phyloP scores from a whole-genome alignment of 2,113 vertebrate species.

The Labeo rohita region DNA sequence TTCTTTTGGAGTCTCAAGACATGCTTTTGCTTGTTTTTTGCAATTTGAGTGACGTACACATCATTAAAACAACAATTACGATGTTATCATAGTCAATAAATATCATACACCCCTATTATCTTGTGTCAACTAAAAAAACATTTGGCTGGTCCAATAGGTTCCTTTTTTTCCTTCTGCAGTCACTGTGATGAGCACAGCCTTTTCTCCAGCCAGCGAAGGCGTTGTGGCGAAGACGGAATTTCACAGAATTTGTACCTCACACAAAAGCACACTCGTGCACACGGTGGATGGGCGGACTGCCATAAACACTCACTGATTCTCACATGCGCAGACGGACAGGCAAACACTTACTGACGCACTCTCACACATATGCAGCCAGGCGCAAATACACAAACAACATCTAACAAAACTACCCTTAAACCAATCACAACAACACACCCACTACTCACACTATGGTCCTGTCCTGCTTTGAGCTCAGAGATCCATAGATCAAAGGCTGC shows the following conservation, averaged over 20 bases:
- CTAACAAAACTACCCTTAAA: background rate
- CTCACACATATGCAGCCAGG: conserved; percentile 11
- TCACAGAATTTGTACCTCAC: background rate
- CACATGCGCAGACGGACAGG: conserved; percentile 18
- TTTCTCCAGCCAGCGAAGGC: background rate
- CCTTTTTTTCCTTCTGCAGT: background rate
- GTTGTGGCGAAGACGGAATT: background rate
- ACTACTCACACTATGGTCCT: background rate
- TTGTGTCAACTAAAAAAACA: background rate
- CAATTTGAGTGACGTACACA: too few species aligned
- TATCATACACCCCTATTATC: too few species aligned
- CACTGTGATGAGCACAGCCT: background rate
- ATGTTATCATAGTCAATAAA: too few species aligned
- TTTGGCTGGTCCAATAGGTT: background rate
- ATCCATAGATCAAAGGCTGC: conserved; percentile 44
- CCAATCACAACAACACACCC: background rate
- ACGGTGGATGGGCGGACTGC: background rate
- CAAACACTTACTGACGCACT: background rate
- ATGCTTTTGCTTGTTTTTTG: too few species aligned
- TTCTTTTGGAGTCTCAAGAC: too few species aligned
- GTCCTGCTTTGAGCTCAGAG: conserved; percentile 21
- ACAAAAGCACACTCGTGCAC: background rate
- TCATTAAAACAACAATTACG: too few species aligned
- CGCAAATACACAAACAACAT: conserved; percentile 3
- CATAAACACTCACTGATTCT: conserved; percentile 26